Conservation (phyloP, 2,888 invertebrate species). For the Agonopterix arenella region DNA sequence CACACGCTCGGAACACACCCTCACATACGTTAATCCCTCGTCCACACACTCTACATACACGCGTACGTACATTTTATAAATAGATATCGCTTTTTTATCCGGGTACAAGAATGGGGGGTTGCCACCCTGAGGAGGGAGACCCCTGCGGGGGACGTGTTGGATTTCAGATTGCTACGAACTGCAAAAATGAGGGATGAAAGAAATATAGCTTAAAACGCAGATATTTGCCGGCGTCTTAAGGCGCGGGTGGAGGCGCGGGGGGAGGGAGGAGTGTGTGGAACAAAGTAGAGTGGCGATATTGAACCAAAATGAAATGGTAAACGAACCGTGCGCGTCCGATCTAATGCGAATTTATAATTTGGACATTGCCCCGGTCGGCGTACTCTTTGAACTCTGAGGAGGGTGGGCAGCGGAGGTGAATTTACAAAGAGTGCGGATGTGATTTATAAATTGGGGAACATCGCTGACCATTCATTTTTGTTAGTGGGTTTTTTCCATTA, state of each 20-base stretch:
- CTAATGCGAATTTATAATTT: conserved; percentile 78
- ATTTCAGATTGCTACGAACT: conserved; percentile 79
- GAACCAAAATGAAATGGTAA: conserved; percentile 77
- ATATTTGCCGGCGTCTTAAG: conserved; percentile 77
- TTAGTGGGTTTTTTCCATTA: conserved; percentile 46
- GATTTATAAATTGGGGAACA: conserved; percentile 64
- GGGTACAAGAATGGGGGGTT: conserved; percentile 72
- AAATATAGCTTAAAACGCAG: conserved; percentile 79
- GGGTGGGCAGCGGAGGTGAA: conserved; percentile 55
- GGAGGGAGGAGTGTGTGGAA: conserved; percentile 70
- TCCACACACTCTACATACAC: conserved; percentile 60
- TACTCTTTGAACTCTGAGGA: conserved; percentile 64
- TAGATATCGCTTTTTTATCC: conserved; percentile 77
- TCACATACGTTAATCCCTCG: conserved; percentile 55
- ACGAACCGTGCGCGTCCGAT: conserved; percentile 77
- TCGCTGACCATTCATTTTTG: conserved; percentile 49
- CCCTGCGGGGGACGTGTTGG: conserved; percentile 76
- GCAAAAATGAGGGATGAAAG: conserved; percentile 79
- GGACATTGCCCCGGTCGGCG: conserved; percentile 68
- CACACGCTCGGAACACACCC: conserved; percentile 39
- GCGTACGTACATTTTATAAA: conserved; percentile 74
- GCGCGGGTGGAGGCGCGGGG: conserved; percentile 42
- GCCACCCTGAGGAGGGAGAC: conserved; percentile 59
- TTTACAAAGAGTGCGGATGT: conserved; percentile 67
- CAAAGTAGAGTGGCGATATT: conserved; percentile 77